Conservation (phyloP, 2,888 invertebrate genomes). For the Epicampocera succincta region DNA sequence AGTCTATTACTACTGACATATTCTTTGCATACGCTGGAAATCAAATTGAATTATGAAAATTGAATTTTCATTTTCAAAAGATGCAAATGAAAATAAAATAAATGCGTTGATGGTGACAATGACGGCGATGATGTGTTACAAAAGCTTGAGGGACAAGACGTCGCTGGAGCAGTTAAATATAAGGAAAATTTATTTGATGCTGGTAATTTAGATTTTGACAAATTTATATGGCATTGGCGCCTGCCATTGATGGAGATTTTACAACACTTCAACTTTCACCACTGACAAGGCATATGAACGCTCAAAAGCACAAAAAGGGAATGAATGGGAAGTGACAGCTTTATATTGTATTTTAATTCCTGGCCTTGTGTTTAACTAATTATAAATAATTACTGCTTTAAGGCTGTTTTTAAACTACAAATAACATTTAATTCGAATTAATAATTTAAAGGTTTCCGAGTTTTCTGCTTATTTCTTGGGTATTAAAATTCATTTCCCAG, state of each 20-base stretch:
- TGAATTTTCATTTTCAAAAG: constrained; percentile 66
- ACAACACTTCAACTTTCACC: constrained; percentile 26
- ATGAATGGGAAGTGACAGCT: constrained; percentile 18
- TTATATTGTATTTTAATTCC: constrained; percentile 25
- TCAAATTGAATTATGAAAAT: constrained; percentile 69
- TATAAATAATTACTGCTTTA: constrained; percentile 38
- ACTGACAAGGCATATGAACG: not conserved
- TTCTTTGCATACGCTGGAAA: constrained; percentile 46
- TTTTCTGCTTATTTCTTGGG: not conserved
- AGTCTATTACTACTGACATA: constrained; percentile 52
- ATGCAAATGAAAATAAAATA: constrained; percentile 62
- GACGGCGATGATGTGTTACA: constrained; percentile 6
- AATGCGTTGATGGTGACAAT: constrained; percentile 46
- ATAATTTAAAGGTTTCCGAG: not conserved
- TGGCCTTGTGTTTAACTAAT: constrained; percentile 12
- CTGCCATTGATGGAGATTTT: constrained; percentile 55
- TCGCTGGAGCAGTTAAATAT: not conserved
- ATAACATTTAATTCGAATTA: constrained; percentile 38
- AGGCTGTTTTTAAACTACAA: constrained; percentile 6
- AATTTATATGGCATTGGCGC: constrained; percentile 63
- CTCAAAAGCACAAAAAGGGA: not conserved
- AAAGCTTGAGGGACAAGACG: not conserved
- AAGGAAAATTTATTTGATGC: constrained; percentile 28
- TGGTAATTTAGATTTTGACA: constrained; percentile 49
- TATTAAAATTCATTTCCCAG: constrained; percentile 49